These are phyloP conservation scores for Sebastes minor DNA, from an alignment of 2,797 vertebrate species.

Conservation along the genomic window DNA sequence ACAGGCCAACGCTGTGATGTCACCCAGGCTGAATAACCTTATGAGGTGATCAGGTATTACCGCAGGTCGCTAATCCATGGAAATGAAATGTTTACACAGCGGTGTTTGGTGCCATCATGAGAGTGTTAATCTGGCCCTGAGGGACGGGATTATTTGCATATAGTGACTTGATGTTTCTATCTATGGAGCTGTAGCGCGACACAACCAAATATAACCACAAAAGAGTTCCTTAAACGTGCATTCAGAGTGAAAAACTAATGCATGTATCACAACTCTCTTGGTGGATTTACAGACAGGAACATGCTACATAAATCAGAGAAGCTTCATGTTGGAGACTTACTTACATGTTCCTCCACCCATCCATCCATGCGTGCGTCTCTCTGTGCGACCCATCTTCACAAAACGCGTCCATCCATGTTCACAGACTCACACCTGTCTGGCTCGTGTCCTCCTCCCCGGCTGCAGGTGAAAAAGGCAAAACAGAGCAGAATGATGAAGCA, in stretches of 20 bases:
- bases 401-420: slow-evolving; percentile 4
- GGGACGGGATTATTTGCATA: slow-evolving; percentile 51
- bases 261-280: not conserved
- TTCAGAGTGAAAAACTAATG: not conserved
- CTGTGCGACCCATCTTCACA: slow-evolving; percentile 31
- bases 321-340: slow-evolving; percentile 36
- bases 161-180: slow-evolving; percentile 26
- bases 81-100: slow-evolving; percentile 49
- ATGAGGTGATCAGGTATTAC: slow-evolving; percentile 51
- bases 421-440: slow-evolving; percentile 60
- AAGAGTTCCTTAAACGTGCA: slow-evolving; percentile 29
- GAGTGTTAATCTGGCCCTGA: slow-evolving; percentile 16
- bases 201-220: not conserved
- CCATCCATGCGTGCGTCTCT: slow-evolving; percentile 2
- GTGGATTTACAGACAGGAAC: not conserved
- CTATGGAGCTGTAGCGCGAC: not conserved
- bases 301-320: not conserved
- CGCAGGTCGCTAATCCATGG: slow-evolving; percentile 42
- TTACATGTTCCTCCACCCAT: slow-evolving; percentile 33
- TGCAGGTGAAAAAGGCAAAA: slow-evolving; percentile 54
- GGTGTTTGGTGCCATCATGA: not conserved
- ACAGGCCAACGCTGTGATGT: slow-evolving; percentile 10
- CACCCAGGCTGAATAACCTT: slow-evolving; percentile 25
- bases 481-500: slow-evolving; percentile 56
- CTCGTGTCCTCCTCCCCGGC: slow-evolving; percentile 38